phyloP scores from a whole-genome alignment of 1,140 invertebrate genomes.

The Aleiodes sp. region DNA sequence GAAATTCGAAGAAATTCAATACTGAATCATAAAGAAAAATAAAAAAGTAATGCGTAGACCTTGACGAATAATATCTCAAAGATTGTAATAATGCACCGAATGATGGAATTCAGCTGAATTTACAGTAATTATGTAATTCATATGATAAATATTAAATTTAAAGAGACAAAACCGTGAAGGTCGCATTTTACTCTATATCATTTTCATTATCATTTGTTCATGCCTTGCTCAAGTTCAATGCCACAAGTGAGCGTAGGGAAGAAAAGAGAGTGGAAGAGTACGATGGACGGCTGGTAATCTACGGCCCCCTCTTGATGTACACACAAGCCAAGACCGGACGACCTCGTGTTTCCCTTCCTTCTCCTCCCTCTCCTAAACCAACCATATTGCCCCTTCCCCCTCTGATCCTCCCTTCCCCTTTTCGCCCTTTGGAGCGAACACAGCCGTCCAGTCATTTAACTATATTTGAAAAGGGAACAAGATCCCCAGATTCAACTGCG shows the following conservation, averaged over 20 bases:
- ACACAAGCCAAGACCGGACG: constrained; percentile 3
- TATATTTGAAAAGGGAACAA: neutral
- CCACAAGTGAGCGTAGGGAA: constrained; percentile 4
- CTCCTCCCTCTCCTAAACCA: neutral
- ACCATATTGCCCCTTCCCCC: neutral
- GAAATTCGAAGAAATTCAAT: too few relatives aligned
- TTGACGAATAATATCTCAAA: too few relatives aligned
- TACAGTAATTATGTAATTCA: too few relatives aligned
- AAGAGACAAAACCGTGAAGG: too few relatives aligned
- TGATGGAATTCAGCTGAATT: too few relatives aligned
- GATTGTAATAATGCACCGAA: too few relatives aligned
- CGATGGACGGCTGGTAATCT: neutral
- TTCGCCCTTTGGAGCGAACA: neutral
- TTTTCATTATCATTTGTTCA: neutral
- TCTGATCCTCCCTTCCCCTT: neutral
- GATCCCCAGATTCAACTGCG: neutral
- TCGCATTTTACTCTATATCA: neutral
- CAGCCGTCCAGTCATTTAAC: neutral
- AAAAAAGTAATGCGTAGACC: too few relatives aligned
- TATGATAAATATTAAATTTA: too few relatives aligned
- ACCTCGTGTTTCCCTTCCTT: constrained; percentile 9
- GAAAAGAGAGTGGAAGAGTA: neutral
- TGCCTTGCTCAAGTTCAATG: constrained; percentile 5
- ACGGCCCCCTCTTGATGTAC: neutral
- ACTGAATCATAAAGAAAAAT: too few relatives aligned